These are phyloP conservation scores for Cyclopterus lumpus DNA, from an alignment of 2,797 vertebrate genomes.

Conservation along the genomic window DNA sequence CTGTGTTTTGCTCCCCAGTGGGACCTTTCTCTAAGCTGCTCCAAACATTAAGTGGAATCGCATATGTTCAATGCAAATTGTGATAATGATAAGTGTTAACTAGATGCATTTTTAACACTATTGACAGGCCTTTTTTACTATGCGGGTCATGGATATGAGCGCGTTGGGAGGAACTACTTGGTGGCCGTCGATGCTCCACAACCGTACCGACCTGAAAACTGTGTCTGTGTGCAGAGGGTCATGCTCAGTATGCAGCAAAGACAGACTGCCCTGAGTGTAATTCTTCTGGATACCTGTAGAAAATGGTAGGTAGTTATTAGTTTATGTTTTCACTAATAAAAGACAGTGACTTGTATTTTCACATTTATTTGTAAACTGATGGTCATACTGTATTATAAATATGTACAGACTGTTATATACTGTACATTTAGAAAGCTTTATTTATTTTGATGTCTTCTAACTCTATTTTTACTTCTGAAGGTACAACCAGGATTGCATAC, in stretches of 20 bases:
- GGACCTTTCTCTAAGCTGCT: constrained; percentile 4
- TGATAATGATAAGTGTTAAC: neutral
- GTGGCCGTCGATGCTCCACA: constrained; percentile 90
- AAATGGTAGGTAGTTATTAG: constrained; percentile 84
- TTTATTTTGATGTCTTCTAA: constrained; percentile 13
- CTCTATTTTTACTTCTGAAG: constrained; percentile 67
- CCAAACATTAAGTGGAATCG: neutral
- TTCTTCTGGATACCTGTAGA: constrained; percentile 91
- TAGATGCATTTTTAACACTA: constrained; percentile 11
- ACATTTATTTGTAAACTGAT: neutral
- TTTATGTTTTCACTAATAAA: neutral
- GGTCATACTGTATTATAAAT: neutral
- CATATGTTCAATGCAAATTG: constrained; percentile 5
- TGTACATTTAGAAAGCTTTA: neutral
- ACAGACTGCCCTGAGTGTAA: constrained; percentile 85
- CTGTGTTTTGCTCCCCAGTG: neutral
- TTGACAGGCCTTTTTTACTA: constrained; percentile 90
- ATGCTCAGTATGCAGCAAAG: constrained; percentile 88
- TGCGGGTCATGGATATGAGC: constrained; percentile 91
- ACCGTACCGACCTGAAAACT: constrained; percentile 87
- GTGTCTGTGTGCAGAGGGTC: constrained; percentile 90
- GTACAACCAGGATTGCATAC: constrained; percentile 85
- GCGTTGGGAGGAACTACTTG: constrained; percentile 89
- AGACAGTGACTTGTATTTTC: neutral
- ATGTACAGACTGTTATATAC: neutral